phyloP scores from a whole-genome alignment of 2,888 invertebrate species.

The Bursaphelenchus okinawaensis region DNA sequence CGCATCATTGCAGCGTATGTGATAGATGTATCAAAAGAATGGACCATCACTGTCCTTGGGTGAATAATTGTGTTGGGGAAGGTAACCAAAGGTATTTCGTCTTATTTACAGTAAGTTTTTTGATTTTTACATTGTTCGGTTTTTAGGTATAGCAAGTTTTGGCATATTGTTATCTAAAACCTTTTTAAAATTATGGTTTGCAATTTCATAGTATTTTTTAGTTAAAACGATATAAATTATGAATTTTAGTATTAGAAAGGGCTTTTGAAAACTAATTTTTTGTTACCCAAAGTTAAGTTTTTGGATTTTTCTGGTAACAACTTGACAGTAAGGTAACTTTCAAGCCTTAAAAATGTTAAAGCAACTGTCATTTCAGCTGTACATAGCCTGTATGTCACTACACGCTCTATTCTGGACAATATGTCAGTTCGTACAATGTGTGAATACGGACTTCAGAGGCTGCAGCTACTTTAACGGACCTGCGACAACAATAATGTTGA shows the following conservation, averaged over 20 bases:
- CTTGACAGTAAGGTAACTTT: too few relatives aligned
- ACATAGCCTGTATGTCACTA: constrained; percentile 90
- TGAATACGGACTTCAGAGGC: constrained; percentile 65
- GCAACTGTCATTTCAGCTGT: constrained; percentile 79
- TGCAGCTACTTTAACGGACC: constrained; percentile 90
- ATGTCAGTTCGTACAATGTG: constrained; percentile 87
- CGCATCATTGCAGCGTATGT: constrained; percentile 75
- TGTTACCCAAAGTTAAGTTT: constrained; percentile 19
- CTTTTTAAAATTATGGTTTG: too few relatives aligned
- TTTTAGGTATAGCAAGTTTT: too few relatives aligned
- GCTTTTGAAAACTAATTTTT: too few relatives aligned
- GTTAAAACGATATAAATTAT: too few relatives aligned
- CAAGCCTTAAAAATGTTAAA: too few relatives aligned
- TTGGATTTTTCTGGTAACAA: constrained; percentile 4
- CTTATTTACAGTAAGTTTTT: constrained; percentile 77
- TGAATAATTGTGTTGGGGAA: constrained; percentile 98
- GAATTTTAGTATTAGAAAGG: too few relatives aligned
- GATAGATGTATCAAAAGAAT: constrained; percentile 62
- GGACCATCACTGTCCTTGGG: constrained; percentile 78
- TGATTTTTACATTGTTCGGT: constrained; percentile 34
- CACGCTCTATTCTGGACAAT: constrained; percentile 86
- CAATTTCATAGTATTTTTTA: too few relatives aligned
- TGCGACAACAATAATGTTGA: constrained; percentile 82
- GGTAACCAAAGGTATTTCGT: constrained; percentile 99
- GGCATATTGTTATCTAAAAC: too few relatives aligned